phyloP scores from a whole-genome alignment of 2,113 vertebrate genomes.

The Colaptes auratus region DNA sequence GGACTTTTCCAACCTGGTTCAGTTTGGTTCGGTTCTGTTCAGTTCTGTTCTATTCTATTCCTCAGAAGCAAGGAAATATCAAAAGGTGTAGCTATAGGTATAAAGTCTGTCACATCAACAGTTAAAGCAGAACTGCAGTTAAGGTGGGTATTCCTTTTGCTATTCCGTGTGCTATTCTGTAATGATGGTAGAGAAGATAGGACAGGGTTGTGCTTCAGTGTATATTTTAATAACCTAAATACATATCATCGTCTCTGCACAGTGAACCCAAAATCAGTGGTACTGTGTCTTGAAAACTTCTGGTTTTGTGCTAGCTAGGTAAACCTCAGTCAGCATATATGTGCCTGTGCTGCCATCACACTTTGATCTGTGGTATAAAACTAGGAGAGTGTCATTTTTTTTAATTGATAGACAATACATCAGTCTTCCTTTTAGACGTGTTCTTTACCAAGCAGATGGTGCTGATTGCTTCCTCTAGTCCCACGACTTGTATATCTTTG shows the following conservation, averaged over 20 bases:
- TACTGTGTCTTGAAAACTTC: not conserved
- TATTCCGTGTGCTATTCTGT: not conserved
- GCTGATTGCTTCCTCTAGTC: not conserved
- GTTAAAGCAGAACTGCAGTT: not conserved
- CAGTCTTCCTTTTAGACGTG: not conserved
- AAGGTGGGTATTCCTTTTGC: not conserved
- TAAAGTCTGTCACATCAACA: not conserved
- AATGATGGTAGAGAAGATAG: not conserved
- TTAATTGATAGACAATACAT: not conserved
- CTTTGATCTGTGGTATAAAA: not conserved
- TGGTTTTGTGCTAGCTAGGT: not conserved
- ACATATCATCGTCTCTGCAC: not conserved
- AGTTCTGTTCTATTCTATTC: no score
- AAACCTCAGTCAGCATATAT: not conserved
- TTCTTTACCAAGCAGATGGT: not conserved
- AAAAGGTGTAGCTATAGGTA: not conserved
- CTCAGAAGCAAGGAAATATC: not conserved
- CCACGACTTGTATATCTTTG: not conserved
- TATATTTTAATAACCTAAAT: not conserved
- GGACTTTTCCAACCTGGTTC: no score
- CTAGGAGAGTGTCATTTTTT: not conserved
- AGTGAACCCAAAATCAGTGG: not conserved
- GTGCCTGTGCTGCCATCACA: not conserved
- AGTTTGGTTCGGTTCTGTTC: no score
- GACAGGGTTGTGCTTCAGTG: not conserved